Evolutionary conservation across 2,113 vertebrate genomes (phyloP), one percentile per base, ranked within the genome.

Genomic region (Siniperca knerii): DNA sequence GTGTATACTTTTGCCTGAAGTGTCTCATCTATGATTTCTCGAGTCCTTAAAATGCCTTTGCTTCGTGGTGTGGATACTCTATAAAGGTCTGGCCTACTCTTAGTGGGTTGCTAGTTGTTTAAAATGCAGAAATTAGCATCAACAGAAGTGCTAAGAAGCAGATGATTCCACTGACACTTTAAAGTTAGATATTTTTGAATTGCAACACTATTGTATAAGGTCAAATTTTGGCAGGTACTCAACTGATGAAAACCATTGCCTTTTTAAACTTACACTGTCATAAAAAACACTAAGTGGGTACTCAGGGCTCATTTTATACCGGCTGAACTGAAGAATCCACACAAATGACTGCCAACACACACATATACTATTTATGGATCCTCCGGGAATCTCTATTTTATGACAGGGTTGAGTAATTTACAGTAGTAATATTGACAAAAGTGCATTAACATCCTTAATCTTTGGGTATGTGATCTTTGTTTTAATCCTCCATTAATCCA

Each of bases 311-410:
- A 84, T 85, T 85, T 85, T 77, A 83, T 71, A 37, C 37, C 68
- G 62, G 77, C 84, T 70, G 37, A 83, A 77, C 68, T 84, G 79
- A 82, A 77, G 79, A 86, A 89, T 85, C 54, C 57, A 75, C 74
- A 79, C 33, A 70, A 79, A 79, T 66, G 42, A 58, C 67, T 86
- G 77, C 74, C 54, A 84, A 66, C 40, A 73, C 60, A 61, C 50
- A 42, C 8, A 37, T 4, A 37, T 12, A 46, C 7, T 58, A 52
- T 70, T 83, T 48, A 81, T 77, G 46, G 33, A 69, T 70, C 87
- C n/a, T 54, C 25, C 1, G 69, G 75, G 75, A 76, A 33, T 75
- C 40, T 72, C 23, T 21, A 6, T 81, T 83, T 82, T 50, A 86
- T 73, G n/a, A 72, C 54, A 67, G 44, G 72, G 55, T 61, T 77